phyloP scores from a whole-genome alignment of 2,113 vertebrate genomes.

The Triplophysa dalaica region DNA sequence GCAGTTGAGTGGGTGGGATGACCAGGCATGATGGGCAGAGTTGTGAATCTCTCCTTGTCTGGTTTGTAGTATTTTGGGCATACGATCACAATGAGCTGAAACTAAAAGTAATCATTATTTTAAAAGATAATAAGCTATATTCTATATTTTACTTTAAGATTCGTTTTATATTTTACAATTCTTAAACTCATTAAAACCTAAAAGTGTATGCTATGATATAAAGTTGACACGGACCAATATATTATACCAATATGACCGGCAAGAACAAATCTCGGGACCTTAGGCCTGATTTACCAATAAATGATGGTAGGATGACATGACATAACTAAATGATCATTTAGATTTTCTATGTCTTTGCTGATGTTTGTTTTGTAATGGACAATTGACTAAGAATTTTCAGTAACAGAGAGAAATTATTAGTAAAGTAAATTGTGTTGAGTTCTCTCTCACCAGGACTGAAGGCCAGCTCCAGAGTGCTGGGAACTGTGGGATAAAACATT shows the following conservation, averaged over 20 bases:
- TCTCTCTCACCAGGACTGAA: conserved; percentile 61
- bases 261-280: too few species aligned
- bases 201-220: background rate
- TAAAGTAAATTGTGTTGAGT: background rate
- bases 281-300: too few species aligned
- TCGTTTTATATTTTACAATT: too few species aligned
- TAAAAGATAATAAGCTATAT: background rate
- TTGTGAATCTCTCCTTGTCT: conserved; percentile 71
- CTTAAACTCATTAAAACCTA: too few species aligned
- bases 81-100: conserved; percentile 66
- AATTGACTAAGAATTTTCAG: background rate
- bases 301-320: too few species aligned
- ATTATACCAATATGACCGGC: too few species aligned
- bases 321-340: background rate
- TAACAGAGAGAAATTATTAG: background rate
- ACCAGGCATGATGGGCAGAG: conserved; percentile 67
- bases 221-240: too few species aligned
- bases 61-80: conserved; percentile 62
- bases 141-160: too few species aligned
- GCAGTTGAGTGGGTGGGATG: conserved; percentile 66
- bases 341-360: background rate
- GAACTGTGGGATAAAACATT: too few species aligned
- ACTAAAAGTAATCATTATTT: background rate
- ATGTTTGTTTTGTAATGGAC: too few species aligned
- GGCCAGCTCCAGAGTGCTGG: too few species aligned